Evolutionary conservation across 1,140 invertebrate genomes (phyloP), one percentile per base, ranked within the genome.

Genomic region (Papilio dardanus): DNA sequence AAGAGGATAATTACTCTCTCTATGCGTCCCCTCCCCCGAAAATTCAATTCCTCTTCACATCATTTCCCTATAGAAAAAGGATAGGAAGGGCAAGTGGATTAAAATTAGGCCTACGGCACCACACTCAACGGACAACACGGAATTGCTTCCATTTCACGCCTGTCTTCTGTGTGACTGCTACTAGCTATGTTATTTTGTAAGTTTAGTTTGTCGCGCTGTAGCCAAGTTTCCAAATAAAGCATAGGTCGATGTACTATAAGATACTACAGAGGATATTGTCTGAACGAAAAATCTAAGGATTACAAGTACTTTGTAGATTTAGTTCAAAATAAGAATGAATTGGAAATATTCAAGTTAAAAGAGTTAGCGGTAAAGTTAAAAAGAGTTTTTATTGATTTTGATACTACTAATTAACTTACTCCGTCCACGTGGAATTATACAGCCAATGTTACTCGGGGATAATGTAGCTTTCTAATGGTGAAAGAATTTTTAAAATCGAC

Each of bases 281-380:
- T 28, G 42, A 50, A 71, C 42, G n/a, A 40, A 33, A 73, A 73
- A 73, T 73, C 71, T 73, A 31, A 2, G 46, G 71, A 73, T 73
- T 58, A 54, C 71, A 73, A 73, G 71, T 73, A 30, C 30, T 31
- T 42, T 30, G 42, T 71, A 54, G 69, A 73, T 73, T 73, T 35
- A 73, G 71, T 73, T 73, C 71, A 58, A 46, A 33, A 58, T 33
- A 30, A 73, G 58, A 73, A 73, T 54, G 71, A 73, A 73, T 73
- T 33, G 24, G 46, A 8, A 71, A n/a, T 19, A 19, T 21, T 35
- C 30, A 54, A 73, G 16, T 19, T 46, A 73, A 12, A 10, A 73
- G 46, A 28, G 42, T 16, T 46, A 71, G 68, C 68, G 68, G 40
- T n/a, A 30, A 58, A 58, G 3, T 3, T 28, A 28, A 3, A 24